phyloP scores from a whole-genome alignment of 2,113 vertebrate species.

The Phyllostomus hastatus region DNA sequence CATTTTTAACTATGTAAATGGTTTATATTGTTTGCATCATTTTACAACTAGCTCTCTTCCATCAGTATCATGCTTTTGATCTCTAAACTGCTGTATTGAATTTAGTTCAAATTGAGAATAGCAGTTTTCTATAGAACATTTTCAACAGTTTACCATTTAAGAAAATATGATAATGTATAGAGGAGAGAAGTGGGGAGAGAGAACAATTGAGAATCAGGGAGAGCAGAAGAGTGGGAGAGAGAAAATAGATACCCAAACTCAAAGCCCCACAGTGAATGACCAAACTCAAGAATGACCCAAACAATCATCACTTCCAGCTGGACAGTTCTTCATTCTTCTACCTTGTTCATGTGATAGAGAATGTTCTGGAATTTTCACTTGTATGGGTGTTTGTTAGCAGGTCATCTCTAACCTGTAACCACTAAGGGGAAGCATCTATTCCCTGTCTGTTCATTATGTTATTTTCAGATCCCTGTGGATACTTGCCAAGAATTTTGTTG shows the following conservation, averaged over 20 bases:
- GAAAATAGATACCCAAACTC: not conserved
- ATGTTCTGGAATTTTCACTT: not conserved
- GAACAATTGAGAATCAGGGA: not conserved
- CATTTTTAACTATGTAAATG: not conserved
- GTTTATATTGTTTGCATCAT: not conserved
- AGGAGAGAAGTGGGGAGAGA: not conserved
- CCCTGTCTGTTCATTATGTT: conserved; percentile 33
- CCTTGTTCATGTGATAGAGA: not conserved
- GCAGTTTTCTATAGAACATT: not conserved
- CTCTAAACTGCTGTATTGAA: not conserved
- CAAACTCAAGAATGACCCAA: not conserved
- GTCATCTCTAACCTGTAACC: not conserved
- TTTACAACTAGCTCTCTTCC: not conserved
- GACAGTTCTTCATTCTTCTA: conserved; percentile 35
- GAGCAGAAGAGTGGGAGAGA: too few relatives aligned
- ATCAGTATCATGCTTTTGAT: not conserved
- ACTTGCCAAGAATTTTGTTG: not conserved
- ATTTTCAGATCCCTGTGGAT: conserved; percentile 19
- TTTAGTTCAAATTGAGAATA: not conserved
- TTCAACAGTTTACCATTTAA: not conserved
- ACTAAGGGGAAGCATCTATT: not conserved
- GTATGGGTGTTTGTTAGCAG: not conserved
- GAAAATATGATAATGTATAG: not conserved
- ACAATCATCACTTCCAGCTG: not conserved
- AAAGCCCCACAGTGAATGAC: not conserved